phyloP scores from a whole-genome alignment of 1,140 invertebrate genomes.

The Drosophila repletoides region DNA sequence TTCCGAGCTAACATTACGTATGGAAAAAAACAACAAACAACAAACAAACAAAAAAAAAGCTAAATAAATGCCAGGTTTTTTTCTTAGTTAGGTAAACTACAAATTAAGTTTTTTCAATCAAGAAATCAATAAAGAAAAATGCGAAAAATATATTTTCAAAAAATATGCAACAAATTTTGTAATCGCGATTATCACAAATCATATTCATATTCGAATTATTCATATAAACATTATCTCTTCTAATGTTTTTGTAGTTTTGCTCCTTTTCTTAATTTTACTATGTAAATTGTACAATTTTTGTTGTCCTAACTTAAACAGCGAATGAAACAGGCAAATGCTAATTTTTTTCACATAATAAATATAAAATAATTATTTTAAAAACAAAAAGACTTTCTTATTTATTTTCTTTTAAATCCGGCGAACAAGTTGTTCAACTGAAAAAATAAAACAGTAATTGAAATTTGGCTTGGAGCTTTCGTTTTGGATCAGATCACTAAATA shows the following conservation, averaged over 20 bases:
- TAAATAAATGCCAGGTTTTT: slow-evolving; percentile 16
- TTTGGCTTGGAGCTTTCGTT: too few relatives aligned
- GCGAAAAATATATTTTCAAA: slow-evolving; percentile 29
- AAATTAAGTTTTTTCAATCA: slow-evolving; percentile 18
- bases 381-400: not conserved
- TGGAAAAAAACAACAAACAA: slow-evolving; percentile 27
- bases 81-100: slow-evolving; percentile 26
- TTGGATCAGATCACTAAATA: too few relatives aligned
- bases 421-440: too few relatives aligned
- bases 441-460: too few relatives aligned
- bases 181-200: slow-evolving; percentile 13
- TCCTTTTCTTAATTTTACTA: slow-evolving; percentile 64
- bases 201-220: slow-evolving; percentile 34
- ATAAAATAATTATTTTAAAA: slow-evolving; percentile 76
- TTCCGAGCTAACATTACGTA: too few relatives aligned
- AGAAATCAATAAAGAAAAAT: not conserved
- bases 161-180: slow-evolving; percentile 39
- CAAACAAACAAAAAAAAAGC: slow-evolving; percentile 15
- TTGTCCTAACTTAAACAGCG: slow-evolving; percentile 68
- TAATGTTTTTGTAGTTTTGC: slow-evolving; percentile 26
- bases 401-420: not conserved
- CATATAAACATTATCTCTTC: slow-evolving; percentile 18
- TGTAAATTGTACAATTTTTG: slow-evolving; percentile 78
- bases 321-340: slow-evolving; percentile 60
- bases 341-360: slow-evolving; percentile 72